These are phyloP conservation scores for Hydropotes inermis DNA, from an alignment of 2,113 vertebrate genomes.

Conservation along the genomic window DNA sequence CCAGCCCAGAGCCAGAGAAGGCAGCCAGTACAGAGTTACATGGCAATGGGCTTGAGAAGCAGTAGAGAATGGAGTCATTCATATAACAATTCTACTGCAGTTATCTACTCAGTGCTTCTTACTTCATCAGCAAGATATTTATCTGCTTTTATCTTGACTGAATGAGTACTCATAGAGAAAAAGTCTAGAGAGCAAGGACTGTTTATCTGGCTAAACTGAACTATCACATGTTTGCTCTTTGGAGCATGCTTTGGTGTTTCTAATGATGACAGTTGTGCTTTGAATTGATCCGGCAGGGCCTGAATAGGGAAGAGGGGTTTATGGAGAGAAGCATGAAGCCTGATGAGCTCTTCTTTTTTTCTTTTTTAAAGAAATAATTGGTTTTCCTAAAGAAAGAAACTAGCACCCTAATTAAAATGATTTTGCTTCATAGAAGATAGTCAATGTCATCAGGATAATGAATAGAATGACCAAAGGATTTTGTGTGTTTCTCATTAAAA, in stretches of 20 bases:
- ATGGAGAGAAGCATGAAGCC: background rate
- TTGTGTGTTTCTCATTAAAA: constrained; percentile 22
- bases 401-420: constrained; percentile 51
- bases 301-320: background rate
- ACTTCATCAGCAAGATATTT: background rate
- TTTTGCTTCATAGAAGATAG: constrained; percentile 52
- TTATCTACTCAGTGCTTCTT: background rate
- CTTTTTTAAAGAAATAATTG: background rate
- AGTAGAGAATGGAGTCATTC: background rate
- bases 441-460: background rate
- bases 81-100: background rate
- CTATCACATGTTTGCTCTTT: background rate
- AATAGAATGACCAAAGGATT: constrained; percentile 42
- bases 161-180: background rate
- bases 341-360: background rate
- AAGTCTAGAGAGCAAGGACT: background rate
- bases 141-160: background rate
- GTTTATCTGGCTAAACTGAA: background rate
- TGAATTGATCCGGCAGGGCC: background rate
- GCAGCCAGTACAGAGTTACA: background rate
- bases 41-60: background rate
- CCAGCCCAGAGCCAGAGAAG: background rate
- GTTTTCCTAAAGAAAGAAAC: constrained; percentile 24
- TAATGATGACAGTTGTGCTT: background rate
- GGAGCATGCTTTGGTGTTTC: background rate